Evolutionary conservation across 2,888 invertebrate genomes (phyloP).

Genomic region (Chymomyza fuscimana): DNA sequence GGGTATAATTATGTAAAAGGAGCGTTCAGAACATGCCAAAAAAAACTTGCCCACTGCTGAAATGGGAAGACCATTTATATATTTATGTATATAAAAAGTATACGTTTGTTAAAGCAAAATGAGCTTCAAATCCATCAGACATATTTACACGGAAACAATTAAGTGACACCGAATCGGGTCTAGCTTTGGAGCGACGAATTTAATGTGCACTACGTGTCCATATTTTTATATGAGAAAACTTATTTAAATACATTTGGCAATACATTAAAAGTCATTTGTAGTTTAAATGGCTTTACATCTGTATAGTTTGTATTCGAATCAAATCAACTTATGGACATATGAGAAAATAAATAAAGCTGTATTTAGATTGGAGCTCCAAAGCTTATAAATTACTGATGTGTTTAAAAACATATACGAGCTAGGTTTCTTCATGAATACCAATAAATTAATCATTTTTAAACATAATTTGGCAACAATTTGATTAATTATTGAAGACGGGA

Average conservation of each 20-base stretch:
- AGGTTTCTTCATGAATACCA: too few relatives aligned
- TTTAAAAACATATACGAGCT: too few relatives aligned
- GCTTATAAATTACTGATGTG: too few relatives aligned
- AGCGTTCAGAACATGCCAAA: constrained; percentile 55
- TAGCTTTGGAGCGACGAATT: neutral
- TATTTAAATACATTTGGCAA: too few relatives aligned
- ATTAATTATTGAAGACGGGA: too few relatives aligned
- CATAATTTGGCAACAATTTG: too few relatives aligned
- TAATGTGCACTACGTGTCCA: neutral
- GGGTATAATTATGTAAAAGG: constrained; percentile 30
- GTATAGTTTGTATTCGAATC: too few relatives aligned
- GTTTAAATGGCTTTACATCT: neutral
- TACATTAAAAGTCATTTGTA: too few relatives aligned
- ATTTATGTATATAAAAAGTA: neutral
- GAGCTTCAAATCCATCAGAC: constrained; percentile 22
- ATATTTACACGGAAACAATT: constrained; percentile 68
- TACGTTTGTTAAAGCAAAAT: neutral
- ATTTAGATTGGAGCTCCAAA: neutral
- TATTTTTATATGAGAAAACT: neutral
- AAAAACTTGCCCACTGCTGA: constrained; percentile 55
- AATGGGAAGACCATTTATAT: neutral
- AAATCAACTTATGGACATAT: too few relatives aligned
- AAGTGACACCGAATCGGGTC: neutral
- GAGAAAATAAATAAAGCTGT: neutral
- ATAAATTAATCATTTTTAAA: too few relatives aligned